Evolutionary conservation across 2,888 invertebrate species (phyloP), one percentile per base, ranked within the genome.

Genomic region (Miltochrista miniata): DNA sequence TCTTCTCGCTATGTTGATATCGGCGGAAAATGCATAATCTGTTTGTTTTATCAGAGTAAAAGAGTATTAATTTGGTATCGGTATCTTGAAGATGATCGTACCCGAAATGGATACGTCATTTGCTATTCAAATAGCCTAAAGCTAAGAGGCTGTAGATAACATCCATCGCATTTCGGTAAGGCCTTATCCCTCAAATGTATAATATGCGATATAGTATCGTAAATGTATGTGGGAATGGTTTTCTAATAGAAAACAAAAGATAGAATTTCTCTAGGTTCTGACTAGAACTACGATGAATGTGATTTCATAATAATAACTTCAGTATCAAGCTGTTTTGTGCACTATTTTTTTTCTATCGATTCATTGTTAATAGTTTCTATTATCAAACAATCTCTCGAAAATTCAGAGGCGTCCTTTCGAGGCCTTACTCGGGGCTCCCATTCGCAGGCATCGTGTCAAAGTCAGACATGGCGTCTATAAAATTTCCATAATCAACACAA

Each of bases 41-140:
- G 85, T 90, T 90, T 87, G 87, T 86, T 91, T 85, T 86, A 87
- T 85, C 83, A 73, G 75, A 79, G 74, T 74, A 76, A 82, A 81
- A 71, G 77, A 80, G 82, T 83, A 85, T 81, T 86, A 84, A 87
- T 87, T 87, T 84, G 56, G 77, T 76, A 79, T 80, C 73, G 66
- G 78, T 73, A 87, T 87, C 85, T 62, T 64, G 53, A 65, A 79
- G 85, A 85, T 87, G 81, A 84, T 84, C 83, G 74, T 68, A 69
- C 61, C 68, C 70, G 70, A 78, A 81, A 82, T 79, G 81, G 80
- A 83, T 81, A 79, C 85, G 84, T 85, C 83, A 84, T 88, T 88
- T 81, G 83, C 90, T 90, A 90, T 90, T 83, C 83, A 85, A 88
- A 90, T 76, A 88, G 72, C 90, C 83, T 53, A 44, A 68, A 81